Evolutionary conservation across 1,140 invertebrate genomes (phyloP).

Genomic region (Bombus waltoni): DNA sequence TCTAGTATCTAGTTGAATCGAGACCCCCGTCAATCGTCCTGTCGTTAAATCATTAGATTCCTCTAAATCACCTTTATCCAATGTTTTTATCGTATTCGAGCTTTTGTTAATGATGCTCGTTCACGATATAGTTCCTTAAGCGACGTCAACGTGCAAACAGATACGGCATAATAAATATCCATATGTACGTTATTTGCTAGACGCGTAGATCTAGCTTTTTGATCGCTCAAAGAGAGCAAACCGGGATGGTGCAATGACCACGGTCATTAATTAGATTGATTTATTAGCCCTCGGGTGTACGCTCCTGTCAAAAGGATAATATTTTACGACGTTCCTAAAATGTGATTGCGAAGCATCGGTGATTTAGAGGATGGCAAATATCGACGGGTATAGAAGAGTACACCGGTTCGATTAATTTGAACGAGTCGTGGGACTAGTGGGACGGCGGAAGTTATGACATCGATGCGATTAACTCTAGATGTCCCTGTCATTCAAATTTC

Average conservation of each 20-base stretch:
- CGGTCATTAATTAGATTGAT: constrained; percentile 32
- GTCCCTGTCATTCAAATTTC: background rate
- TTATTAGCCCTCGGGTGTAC: constrained; percentile 15
- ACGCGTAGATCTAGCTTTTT: background rate
- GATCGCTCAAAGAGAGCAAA: background rate
- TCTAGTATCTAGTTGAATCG: background rate
- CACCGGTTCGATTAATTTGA: constrained; percentile 22
- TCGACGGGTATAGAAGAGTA: background rate
- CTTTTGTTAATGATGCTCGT: background rate
- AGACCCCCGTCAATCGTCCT: background rate
- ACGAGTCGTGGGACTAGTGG: background rate
- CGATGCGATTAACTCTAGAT: constrained; percentile 1
- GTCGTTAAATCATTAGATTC: background rate
- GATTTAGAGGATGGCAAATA: background rate
- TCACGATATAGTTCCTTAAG: background rate
- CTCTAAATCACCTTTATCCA: background rate
- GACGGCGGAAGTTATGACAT: background rate
- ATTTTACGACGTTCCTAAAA: background rate
- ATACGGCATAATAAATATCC: constrained; percentile 17
- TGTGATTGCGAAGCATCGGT: background rate
- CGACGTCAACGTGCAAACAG: background rate
- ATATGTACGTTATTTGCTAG: background rate
- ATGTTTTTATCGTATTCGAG: background rate
- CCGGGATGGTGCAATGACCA: background rate
- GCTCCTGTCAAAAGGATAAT: constrained; percentile 18